phyloP scores from a whole-genome alignment of 2,797 vertebrate species.

The Cephalopachus bancanus region DNA sequence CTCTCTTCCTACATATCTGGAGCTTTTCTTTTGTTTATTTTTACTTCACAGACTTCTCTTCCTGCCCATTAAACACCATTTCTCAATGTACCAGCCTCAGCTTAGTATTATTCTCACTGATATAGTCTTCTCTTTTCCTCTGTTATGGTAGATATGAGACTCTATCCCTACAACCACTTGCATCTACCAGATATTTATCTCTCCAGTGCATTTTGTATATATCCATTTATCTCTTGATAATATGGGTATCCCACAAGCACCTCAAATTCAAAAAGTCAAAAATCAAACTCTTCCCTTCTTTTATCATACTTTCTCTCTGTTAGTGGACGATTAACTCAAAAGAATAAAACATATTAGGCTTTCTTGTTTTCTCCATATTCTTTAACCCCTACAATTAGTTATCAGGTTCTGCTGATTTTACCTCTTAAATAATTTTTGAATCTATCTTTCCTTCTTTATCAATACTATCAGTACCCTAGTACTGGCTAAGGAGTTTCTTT shows the following conservation, averaged over 20 bases:
- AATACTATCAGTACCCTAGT: background rate
- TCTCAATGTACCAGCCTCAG: background rate
- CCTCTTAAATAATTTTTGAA: background rate
- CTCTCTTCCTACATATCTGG: background rate
- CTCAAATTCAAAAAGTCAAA: too few relatives aligned
- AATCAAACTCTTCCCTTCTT: too few relatives aligned
- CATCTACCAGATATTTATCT: too few relatives aligned
- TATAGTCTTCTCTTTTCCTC: background rate
- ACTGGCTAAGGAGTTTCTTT: background rate
- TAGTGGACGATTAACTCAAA: background rate
- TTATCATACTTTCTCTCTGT: too few relatives aligned
- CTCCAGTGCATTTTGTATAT: background rate
- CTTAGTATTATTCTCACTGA: background rate
- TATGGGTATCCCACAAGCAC: too few relatives aligned
- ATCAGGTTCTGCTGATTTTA: background rate
- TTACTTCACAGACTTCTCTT: background rate
- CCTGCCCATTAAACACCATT: background rate
- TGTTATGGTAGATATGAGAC: background rate
- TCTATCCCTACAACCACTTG: too few relatives aligned
- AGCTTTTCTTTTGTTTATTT: background rate
- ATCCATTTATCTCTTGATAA: too few relatives aligned
- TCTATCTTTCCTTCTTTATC: background rate
- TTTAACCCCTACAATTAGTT: background rate
- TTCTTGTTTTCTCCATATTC: background rate
- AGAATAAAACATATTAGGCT: constrained; percentile 5